Base-by-base conservation (phyloP, 2,797 vertebrate species). In the Alectoris magna region DNA sequence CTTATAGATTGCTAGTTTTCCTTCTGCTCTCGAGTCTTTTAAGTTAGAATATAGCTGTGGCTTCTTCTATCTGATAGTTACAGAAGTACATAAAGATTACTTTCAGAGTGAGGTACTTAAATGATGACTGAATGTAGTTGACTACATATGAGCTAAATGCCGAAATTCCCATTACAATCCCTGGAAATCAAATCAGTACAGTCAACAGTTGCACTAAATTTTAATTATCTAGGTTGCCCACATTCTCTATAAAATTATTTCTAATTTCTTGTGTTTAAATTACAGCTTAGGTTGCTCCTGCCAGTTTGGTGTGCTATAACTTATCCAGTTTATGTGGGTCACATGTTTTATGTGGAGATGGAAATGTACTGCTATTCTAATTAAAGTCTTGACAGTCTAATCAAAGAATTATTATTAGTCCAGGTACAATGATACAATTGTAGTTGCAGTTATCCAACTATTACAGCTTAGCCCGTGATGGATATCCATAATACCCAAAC, bases 341-440 rank as follows among this genome's bases (percentile, higher is more conserved):
- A 80, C 41, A n/a, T 0, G 1, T 88, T 91, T 86, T 49, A 86
- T 11, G n/a, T 31, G 70, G 27, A 82, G 66, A 12, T 74, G 49
- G 17, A 38, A 80, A 81, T 91, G 88, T 62, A 71, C 38, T 89
- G 26, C 9, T 82, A 70, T 27, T 58, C 38, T 88, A 67, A 91
- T 84, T 87, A 43, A 79, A 80, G 36, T 74, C 44, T 74, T 2
- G 1, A 68, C 46, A 77, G 22, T n/a, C 55, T 82, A 88, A 94
- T 69, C 27, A 92, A 94, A 80, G 27, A 87, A 44, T 68, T 73
- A 60, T 78, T 87, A 82, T 85, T 81, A 88, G n/a, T 43, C 55
- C 23, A 7, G 38, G 64, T 10, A 49, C 29, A 72, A 63, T 1
- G 4, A n/a, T 59, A 51, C 6, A 72, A 41, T 56, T 83, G 23